phyloP scores from a whole-genome alignment of 2,797 vertebrate species.

The Uromys caudimaculatus region DNA sequence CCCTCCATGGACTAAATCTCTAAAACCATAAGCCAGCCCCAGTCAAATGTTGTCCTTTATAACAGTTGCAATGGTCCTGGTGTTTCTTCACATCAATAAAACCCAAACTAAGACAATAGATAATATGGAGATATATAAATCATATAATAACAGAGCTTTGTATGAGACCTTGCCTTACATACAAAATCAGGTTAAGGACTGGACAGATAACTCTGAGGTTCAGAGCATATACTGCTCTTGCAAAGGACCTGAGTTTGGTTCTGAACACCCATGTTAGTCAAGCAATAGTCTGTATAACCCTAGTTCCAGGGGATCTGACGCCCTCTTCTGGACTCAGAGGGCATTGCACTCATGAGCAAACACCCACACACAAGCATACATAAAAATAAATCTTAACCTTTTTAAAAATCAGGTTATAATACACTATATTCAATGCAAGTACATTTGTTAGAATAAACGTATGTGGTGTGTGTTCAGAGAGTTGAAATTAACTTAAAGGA shows the following conservation, averaged over 20 bases:
- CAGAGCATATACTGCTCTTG: neutral
- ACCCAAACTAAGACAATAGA: neutral
- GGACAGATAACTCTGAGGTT: neutral
- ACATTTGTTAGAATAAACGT: slow-evolving; percentile 21
- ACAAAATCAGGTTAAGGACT: neutral
- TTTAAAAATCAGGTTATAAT: slow-evolving; percentile 38
- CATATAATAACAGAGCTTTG: neutral
- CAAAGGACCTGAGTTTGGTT: neutral
- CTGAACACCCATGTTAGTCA: too few relatives aligned
- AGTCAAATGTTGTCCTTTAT: neutral
- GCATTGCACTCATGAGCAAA: neutral
- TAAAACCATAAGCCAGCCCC: neutral
- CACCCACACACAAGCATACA: neutral
- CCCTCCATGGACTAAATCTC: neutral
- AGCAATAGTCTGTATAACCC: neutral
- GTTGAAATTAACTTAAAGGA: slow-evolving; percentile 55
- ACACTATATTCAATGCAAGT: slow-evolving; percentile 23
- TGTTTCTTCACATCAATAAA: neutral
- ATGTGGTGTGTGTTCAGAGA: slow-evolving; percentile 1
- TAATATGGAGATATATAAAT: neutral
- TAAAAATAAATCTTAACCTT: neutral
- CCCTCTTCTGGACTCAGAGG: neutral
- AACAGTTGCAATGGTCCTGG: neutral
- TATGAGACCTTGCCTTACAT: neutral
- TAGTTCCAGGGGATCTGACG: neutral